Base-by-base conservation (phyloP, 2,797 vertebrate species). In the Microhierax caerulescens region DNA sequence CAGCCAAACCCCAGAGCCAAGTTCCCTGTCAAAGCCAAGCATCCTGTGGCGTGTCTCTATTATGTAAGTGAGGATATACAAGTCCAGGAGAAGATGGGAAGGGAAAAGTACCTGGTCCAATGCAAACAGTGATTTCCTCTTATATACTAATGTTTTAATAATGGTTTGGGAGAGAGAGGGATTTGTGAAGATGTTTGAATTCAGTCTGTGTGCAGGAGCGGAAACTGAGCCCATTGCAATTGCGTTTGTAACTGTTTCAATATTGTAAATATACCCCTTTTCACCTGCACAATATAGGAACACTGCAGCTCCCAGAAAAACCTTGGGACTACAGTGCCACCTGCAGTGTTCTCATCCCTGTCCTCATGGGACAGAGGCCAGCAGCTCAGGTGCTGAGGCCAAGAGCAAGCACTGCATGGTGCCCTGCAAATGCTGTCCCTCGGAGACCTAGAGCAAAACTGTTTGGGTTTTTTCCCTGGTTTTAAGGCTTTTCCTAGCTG, bases 31-130 rank as follows among this genome's bases (percentile, higher is more conserved):
- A 75, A 88, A 84, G 28, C 60, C 64, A 91, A 57, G 88, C 48
- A 78, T 73, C 56, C 73, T 73, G 69, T 94, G 27, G 80, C 90
- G 94, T 96, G 65, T 88, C 65, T 92, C 47, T 88, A 7, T 95
- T 88, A 81, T 48, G 78, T 91, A 72, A 77, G 76, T 69, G 74
- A 85, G 74, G 80, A 89, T 73, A 57, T 32, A 18, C 28, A 88
- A 75, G 47, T 50, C 41, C 53, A 45, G 70, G 88, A 93, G 51
- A 85, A 53, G 41, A 81, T 48, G 57, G 77, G 64, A 94, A 95
- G 51, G 54, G 64, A 85, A 65, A 92, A 90, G 53, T 39, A 61
- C n/a, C 68, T 65, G 56, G 20, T 85, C 65, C 70, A 95, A 77
- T 27, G 51, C 56, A 92, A 96, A 91, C 61, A 94, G 56, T 18